Base-by-base conservation (phyloP, 2,113 vertebrate genomes). In the Chitala chitala region DNA sequence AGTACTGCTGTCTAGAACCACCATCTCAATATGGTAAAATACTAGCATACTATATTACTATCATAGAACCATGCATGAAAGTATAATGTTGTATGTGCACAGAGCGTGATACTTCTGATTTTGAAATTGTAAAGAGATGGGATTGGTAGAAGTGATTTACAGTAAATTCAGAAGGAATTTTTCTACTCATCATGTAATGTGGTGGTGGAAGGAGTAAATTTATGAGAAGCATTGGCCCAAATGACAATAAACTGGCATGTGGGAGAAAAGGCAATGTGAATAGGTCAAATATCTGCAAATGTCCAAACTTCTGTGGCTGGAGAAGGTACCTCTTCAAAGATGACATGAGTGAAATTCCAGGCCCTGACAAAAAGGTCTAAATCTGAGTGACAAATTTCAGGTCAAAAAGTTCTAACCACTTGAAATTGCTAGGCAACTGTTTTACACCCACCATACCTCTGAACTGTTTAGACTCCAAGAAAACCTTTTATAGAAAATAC, bases 361-460 rank as follows among this genome's bases (percentile, higher is more conserved):
- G 40, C 24, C 13, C 26, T 68, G 53, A 6, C 20, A n/a, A 55
- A 55, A 2, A 51, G 2, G 12, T 20, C 48, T 51, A 15, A 51
- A 15, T 51, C 20, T 51, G 48, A 51, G 12, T 51, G 48, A 15
- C 48, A 55, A 46, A 46, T 12, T 46, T 46, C 44, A 46, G 44
- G 53, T 55, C 64, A 22, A 48, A 26, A n/a, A 15, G 40, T 24
- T 22, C 42, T 42, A 38, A 38, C n/a, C 36, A 26, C 63, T 15
- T 46, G 38, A 2, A 15, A 20, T 68, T 68, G 17, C 64, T 42
- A 68, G 64, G 64, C 64, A 68, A 68, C 64, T 38, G 7, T 26
- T 38, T 68, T 22, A 48, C 64, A 68, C 64, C 64, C 38, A 68
- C 64, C 46, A 24, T n/a, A 46, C 46, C 64, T 42, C 22, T 68